Conservation (phyloP, 2,888 invertebrate genomes). For the Germaria angustata region DNA sequence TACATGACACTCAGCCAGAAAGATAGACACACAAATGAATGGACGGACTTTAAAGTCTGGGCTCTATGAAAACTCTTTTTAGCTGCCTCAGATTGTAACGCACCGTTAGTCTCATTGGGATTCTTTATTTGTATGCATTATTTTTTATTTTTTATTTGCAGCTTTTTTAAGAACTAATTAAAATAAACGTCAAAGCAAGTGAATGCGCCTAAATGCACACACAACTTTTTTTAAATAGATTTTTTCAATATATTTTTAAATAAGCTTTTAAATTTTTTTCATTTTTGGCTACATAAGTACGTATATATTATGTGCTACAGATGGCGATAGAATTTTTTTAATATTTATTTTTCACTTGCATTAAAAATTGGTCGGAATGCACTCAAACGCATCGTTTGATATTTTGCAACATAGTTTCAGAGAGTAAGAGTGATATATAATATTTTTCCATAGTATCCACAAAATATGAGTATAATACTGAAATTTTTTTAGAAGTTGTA, state of each 20-base stretch:
- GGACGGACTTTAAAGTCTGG: conserved; percentile 34
- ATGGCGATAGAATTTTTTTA: conserved; percentile 17
- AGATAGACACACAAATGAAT: conserved; percentile 7
- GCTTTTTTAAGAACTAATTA: conserved; percentile 71
- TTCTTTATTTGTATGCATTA: conserved; percentile 57
- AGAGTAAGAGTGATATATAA: conserved; percentile 22
- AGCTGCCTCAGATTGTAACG: conserved; percentile 66
- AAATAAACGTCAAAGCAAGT: conserved; percentile 71
- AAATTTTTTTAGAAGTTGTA: conserved; percentile 5
- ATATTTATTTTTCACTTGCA: conserved; percentile 49
- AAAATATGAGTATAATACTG: not conserved
- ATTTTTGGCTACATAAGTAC: conserved; percentile 27
- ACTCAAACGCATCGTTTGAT: conserved; percentile 69
- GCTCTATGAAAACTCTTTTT: conserved; percentile 20
- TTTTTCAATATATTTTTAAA: conserved; percentile 28
- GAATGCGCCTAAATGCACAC: conserved; percentile 69
- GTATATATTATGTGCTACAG: not conserved
- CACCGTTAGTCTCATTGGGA: conserved; percentile 67
- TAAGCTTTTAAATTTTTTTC: conserved; percentile 43
- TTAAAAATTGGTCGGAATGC: conserved; percentile 63
- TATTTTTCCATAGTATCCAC: not conserved
- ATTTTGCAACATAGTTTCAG: conserved; percentile 50
- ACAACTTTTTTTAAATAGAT: conserved; percentile 63
- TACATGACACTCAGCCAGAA: conserved; percentile 49
- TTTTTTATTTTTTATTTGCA: conserved; percentile 30